Conservation (phyloP, 2,797 vertebrate species). For the Tarsius wallacei region DNA sequence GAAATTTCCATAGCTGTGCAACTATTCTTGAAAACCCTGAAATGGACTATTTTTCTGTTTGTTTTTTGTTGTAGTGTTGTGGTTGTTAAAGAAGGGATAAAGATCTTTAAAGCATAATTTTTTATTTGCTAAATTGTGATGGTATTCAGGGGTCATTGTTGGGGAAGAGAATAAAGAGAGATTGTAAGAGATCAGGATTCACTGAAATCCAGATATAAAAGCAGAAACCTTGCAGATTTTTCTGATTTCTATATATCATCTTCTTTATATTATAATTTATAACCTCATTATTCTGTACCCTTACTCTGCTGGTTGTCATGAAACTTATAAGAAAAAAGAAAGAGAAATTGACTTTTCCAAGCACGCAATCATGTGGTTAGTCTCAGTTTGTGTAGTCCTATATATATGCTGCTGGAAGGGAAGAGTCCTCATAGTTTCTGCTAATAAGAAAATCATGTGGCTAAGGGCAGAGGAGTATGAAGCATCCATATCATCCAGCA, state of each 20-base stretch:
- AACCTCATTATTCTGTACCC: background rate
- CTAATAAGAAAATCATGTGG: background rate
- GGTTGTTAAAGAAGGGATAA: background rate
- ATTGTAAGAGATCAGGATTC: background rate
- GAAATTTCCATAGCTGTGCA: slow-evolving; percentile 35
- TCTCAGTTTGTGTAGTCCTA: background rate
- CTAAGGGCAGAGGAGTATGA: background rate
- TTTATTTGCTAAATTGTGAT: background rate
- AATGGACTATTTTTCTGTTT: background rate
- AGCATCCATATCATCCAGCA: rapidly evolving
- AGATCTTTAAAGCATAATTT: background rate
- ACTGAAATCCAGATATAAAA: background rate
- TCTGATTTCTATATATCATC: background rate
- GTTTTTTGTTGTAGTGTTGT: background rate
- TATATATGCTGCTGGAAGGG: background rate
- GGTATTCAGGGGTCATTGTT: background rate
- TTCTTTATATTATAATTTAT: background rate
- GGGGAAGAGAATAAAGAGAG: background rate
- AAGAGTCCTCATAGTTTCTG: background rate
- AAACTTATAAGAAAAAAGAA: background rate
- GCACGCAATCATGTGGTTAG: background rate
- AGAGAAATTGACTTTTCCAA: background rate
- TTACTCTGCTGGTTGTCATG: background rate
- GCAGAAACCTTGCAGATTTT: background rate
- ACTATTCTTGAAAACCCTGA: slow-evolving; percentile 51